Conservation (phyloP, 2,888 invertebrate genomes). For the Gastrophysa polygoni region DNA sequence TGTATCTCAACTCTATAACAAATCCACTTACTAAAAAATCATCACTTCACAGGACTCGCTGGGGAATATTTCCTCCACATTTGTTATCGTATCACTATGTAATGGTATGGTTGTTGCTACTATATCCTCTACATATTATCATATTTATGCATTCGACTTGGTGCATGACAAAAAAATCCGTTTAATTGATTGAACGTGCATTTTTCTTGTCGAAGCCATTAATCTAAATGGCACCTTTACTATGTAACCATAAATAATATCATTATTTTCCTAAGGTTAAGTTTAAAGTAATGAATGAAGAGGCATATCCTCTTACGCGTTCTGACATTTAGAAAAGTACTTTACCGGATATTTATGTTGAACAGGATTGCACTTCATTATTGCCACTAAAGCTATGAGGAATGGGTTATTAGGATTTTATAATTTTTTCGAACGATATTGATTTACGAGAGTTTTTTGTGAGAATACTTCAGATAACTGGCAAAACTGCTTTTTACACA, state of each 20-base stretch:
- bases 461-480: not conserved
- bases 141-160: no score
- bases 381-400: not conserved
- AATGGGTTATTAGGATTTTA: not conserved
- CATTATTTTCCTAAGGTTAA: constrained; percentile 16
- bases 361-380: constrained; percentile 14
- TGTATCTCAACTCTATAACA: no score
- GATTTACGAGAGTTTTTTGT: not conserved
- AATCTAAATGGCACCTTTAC: constrained; percentile 5
- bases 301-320: constrained; percentile 19
- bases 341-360: constrained; percentile 16
- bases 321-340: constrained; percentile 24
- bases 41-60: no score
- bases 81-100: no score
- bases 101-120: no score
- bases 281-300: constrained; percentile 18
- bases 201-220: constrained; percentile 14
- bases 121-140: no score
- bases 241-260: constrained; percentile 7
- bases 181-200: not conserved
- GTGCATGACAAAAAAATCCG: not conserved
- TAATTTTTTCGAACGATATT: not conserved
- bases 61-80: no score
- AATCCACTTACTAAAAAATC: no score
- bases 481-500: not conserved